These are phyloP conservation scores for Zele albiditarsus DNA, from an alignment of 2,888 invertebrate genomes.

Conservation along the genomic window DNA sequence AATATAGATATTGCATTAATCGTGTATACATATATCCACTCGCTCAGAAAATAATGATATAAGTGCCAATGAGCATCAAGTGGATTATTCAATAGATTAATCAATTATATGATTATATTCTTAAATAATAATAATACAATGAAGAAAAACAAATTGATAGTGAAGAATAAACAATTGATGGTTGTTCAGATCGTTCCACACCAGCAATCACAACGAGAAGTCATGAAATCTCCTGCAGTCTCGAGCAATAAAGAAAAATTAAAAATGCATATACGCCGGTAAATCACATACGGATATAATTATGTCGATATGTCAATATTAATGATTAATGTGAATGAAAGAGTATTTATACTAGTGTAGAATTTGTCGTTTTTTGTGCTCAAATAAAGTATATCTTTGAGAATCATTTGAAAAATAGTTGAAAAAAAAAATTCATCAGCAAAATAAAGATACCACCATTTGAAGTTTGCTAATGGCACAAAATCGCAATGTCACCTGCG, in stretches of 20 bases:
- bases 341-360: constrained; percentile 50
- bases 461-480: too few relatives aligned
- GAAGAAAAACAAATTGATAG: constrained; percentile 26
- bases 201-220: constrained; percentile 25
- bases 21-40: constrained; percentile 40
- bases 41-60: constrained; percentile 44
- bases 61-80: constrained; percentile 51
- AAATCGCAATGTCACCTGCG: too few relatives aligned
- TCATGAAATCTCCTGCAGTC: constrained; percentile 18
- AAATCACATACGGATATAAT: background rate
- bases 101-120: constrained; percentile 28
- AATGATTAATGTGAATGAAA: constrained; percentile 10
- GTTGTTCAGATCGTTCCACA: background rate
- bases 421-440: background rate
- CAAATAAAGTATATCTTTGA: constrained; percentile 59
- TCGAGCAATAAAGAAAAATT: constrained; percentile 23
- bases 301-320: constrained; percentile 24
- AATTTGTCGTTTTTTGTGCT: constrained; percentile 59
- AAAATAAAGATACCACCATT: background rate
- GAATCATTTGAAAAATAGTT: background rate
- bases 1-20: constrained; percentile 56
- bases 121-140: constrained; percentile 43
- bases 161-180: constrained; percentile 24
- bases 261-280: constrained; percentile 17
- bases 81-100: constrained; percentile 26